phyloP scores from a whole-genome alignment of 1,140 invertebrate genomes.

The Drosophila fuyamai region DNA sequence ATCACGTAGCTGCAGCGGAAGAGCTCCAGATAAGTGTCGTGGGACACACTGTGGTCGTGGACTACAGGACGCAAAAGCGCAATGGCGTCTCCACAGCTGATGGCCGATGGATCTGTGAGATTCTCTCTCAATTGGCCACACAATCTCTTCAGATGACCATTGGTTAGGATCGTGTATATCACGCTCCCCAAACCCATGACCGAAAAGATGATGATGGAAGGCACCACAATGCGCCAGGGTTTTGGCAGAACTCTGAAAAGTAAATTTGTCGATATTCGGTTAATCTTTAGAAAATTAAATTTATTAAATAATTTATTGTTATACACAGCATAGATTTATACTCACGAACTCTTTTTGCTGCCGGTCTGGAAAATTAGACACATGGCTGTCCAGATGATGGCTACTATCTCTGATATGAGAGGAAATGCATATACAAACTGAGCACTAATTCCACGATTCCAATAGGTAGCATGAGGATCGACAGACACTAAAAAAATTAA shows the following conservation, averaged over 20 bases:
- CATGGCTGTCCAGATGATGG: slow-evolving; percentile 82
- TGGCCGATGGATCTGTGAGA: slow-evolving; percentile 57
- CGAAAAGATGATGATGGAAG: slow-evolving; percentile 74
- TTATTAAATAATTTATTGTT: too few relatives aligned
- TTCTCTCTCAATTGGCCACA: slow-evolving; percentile 59
- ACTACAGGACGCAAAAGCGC: slow-evolving; percentile 67
- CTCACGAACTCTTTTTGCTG: slow-evolving; percentile 72
- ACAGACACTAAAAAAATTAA: slow-evolving; percentile 46
- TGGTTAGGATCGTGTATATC: slow-evolving; percentile 69
- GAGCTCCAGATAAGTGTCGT: slow-evolving; percentile 66
- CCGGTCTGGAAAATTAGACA: slow-evolving; percentile 79
- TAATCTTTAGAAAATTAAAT: too few relatives aligned
- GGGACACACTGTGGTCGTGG: slow-evolving; percentile 61
- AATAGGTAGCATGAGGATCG: slow-evolving; percentile 62
- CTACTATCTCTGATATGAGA: slow-evolving; percentile 73
- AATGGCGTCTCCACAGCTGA: slow-evolving; percentile 77
- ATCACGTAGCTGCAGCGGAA: slow-evolving; percentile 70
- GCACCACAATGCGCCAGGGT: slow-evolving; percentile 81
- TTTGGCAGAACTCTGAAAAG: slow-evolving; percentile 71
- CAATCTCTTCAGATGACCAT: slow-evolving; percentile 60
- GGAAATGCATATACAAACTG: slow-evolving; percentile 79
- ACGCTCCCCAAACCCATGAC: slow-evolving; percentile 70
- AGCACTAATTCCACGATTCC: slow-evolving; percentile 60
- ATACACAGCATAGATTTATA: too few relatives aligned
- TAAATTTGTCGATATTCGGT: neutral